Conservation (phyloP, 2,113 vertebrate species). For the Lagopus muta region DNA sequence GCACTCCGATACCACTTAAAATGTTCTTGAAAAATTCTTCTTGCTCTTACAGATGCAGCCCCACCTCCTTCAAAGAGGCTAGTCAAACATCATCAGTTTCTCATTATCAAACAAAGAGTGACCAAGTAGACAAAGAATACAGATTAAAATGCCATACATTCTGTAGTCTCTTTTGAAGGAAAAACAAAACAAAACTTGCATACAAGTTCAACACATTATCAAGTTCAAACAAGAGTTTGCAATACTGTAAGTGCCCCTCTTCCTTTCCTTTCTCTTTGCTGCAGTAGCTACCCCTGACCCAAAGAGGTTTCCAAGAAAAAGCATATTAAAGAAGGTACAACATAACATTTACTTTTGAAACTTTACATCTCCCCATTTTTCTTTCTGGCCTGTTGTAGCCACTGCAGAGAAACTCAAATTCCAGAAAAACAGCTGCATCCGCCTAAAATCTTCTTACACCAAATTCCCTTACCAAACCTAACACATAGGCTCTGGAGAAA, state of each 20-base stretch:
- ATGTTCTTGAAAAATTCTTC: neutral
- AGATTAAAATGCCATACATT: neutral
- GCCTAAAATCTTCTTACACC: neutral
- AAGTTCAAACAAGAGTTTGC: neutral
- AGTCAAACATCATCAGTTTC: neutral
- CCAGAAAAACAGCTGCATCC: neutral
- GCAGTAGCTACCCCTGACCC: neutral
- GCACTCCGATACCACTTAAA: neutral
- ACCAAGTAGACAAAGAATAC: neutral
- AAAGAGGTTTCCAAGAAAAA: neutral
- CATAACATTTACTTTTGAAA: neutral
- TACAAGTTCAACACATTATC: neutral
- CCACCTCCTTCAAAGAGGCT: neutral
- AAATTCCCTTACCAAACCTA: neutral
- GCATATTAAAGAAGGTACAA: neutral
- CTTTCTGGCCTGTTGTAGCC: neutral
- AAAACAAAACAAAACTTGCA: neutral
- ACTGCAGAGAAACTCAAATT: neutral
- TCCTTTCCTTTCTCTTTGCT: neutral
- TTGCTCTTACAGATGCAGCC: neutral
- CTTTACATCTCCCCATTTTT: neutral
- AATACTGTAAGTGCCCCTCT: neutral
- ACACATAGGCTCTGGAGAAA: neutral
- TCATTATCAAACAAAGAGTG: neutral
- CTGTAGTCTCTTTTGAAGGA: neutral